Conservation (phyloP, 2,113 vertebrate species). For the Rallus limicola region DNA sequence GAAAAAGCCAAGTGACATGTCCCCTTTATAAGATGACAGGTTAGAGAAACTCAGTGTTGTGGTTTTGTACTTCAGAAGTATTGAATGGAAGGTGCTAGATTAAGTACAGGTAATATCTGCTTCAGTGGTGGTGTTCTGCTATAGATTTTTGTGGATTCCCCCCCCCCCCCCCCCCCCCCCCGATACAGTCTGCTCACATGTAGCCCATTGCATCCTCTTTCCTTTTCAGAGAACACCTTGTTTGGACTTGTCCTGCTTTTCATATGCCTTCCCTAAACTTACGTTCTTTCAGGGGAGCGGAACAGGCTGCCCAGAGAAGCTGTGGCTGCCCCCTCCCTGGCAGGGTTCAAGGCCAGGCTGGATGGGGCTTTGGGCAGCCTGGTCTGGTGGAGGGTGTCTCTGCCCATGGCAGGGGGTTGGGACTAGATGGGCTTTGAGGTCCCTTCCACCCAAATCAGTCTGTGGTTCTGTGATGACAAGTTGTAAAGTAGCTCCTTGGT, state of each 20-base stretch:
- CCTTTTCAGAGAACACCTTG: not conserved
- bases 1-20: not conserved
- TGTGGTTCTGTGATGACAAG: not conserved
- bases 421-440: no score
- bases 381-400: no score
- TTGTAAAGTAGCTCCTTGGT: not conserved
- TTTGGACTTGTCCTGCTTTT: slow-evolving; percentile 1
- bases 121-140: not conserved
- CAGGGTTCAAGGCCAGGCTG: no score
- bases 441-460: no score
- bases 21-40: not conserved
- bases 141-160: not conserved
- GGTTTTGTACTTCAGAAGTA: not conserved
- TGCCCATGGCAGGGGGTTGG: no score
- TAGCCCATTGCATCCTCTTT: not conserved
- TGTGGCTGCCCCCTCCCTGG: no score
- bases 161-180: no score
- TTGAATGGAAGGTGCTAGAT: not conserved
- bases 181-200: not conserved
- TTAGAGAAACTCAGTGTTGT: not conserved
- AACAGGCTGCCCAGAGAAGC: no score
- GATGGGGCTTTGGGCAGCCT: no score
- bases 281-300: not conserved
- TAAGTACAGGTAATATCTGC: not conserved
- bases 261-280: not conserved